phyloP scores from a whole-genome alignment of 2,888 invertebrate genomes.

The Gandaritis pyraliata region DNA sequence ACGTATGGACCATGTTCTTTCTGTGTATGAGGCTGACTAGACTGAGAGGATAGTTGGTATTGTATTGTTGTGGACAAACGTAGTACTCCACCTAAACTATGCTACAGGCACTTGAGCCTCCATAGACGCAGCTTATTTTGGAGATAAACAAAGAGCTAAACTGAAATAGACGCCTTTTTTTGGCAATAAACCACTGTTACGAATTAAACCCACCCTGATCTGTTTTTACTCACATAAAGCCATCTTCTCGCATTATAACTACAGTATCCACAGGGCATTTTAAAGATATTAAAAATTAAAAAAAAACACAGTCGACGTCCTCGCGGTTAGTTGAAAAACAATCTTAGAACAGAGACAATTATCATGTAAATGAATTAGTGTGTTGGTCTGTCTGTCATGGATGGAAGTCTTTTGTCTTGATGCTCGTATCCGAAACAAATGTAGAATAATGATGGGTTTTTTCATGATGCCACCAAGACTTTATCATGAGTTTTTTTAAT shows the following conservation, averaged over 20 bases:
- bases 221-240: slow-evolving; percentile 64
- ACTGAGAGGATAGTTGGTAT: no score
- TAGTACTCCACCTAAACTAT: no score
- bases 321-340: slow-evolving; percentile 51
- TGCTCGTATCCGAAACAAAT: slow-evolving; percentile 53
- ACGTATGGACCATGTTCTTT: no score
- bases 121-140: no score
- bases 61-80: no score
- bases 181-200: no score
- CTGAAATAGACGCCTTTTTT: no score
- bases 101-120: no score
- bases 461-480: slow-evolving; percentile 11
- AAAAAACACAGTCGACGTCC: slow-evolving; percentile 33
- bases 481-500: no score
- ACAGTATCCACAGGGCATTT: slow-evolving; percentile 79
- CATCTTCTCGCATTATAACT: slow-evolving; percentile 66
- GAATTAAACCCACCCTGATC: not conserved
- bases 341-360: slow-evolving; percentile 53
- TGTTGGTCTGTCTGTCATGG: slow-evolving; percentile 65
- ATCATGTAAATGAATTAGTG: slow-evolving; percentile 76
- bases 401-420: slow-evolving; percentile 58
- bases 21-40: no score
- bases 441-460: slow-evolving; percentile 30
- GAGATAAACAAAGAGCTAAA: no score
- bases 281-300: slow-evolving; percentile 37